Evolutionary conservation across 2,797 vertebrate species (phyloP).

Genomic region (Dendrocincla fuliginosa): DNA sequence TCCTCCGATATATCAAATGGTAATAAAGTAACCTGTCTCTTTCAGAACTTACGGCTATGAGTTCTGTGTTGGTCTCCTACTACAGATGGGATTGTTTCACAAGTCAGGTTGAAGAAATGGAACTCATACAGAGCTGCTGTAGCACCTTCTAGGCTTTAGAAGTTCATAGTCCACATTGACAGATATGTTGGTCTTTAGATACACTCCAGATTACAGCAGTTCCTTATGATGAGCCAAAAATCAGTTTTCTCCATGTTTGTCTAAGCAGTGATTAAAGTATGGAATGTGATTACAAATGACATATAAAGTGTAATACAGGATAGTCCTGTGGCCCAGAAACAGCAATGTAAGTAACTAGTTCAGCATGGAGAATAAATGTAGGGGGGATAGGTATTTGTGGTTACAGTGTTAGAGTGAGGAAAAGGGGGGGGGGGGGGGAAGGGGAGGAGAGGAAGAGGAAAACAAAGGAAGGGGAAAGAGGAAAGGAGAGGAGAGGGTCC

Average conservation of each 20-base stretch:
- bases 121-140: background rate
- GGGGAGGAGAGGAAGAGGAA: background rate
- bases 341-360: background rate
- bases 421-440: background rate
- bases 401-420: background rate
- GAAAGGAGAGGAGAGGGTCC: background rate
- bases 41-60: background rate
- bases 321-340: background rate
- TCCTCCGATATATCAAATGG: background rate
- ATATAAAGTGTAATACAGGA: background rate
- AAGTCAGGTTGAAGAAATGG: background rate
- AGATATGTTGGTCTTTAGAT: background rate
- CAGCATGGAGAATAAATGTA: background rate
- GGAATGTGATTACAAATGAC: background rate
- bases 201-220: background rate
- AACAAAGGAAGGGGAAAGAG: background rate
- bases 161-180: background rate
- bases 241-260: background rate
- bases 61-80: background rate
- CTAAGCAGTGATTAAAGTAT: background rate
- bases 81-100: background rate
- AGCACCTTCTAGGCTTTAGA: background rate
- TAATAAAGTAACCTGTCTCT: background rate
- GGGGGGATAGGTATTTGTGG: background rate
- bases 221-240: background rate